Evolutionary conservation across 1,140 invertebrate genomes (phyloP).

Genomic region (Dolichoris vasculosae): DNA sequence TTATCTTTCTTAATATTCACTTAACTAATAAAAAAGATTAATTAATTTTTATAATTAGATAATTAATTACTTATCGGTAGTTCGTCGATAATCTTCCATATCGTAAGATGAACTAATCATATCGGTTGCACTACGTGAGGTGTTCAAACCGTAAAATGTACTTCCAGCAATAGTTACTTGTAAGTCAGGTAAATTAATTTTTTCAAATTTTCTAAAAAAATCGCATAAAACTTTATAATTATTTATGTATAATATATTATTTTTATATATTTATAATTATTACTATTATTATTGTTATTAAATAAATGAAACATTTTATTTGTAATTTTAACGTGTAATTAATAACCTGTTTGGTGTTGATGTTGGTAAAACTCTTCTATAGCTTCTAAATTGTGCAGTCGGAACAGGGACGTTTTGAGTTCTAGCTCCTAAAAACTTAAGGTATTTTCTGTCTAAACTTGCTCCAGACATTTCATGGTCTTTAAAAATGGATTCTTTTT

Average conservation of each 20-base stretch:
- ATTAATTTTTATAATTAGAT: too few species aligned
- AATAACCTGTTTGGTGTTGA: slow-evolving; percentile 62
- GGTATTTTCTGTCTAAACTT: slow-evolving; percentile 84
- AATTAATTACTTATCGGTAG: slow-evolving; percentile 62
- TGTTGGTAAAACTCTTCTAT: slow-evolving; percentile 77
- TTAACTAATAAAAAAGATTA: too few species aligned
- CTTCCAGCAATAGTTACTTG: slow-evolving; percentile 67
- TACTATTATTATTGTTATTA: slow-evolving; percentile 17
- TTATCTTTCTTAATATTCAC: too few species aligned
- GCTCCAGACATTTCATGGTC: slow-evolving; percentile 72
- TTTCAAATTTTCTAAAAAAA: slow-evolving; percentile 33
- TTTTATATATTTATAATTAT: not conserved
- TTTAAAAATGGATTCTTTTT: slow-evolving; percentile 67
- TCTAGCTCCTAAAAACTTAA: slow-evolving; percentile 77
- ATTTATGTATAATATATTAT: not conserved
- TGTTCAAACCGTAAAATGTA: slow-evolving; percentile 67
- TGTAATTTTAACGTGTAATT: not conserved
- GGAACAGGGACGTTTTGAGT: slow-evolving; percentile 81
- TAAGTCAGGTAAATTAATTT: slow-evolving; percentile 60
- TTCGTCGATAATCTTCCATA: slow-evolving; percentile 66
- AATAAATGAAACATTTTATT: slow-evolving; percentile 10
- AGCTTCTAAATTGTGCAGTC: slow-evolving; percentile 85
- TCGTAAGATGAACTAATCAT: slow-evolving; percentile 62
- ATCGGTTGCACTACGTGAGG: slow-evolving; percentile 64
- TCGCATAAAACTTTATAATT: too few species aligned